Percentiles rank a stretch among this genome's conserved stretches.
phyloP scores from a whole-genome alignment of 1,140 invertebrate species.

The Bombus waltoni region DNA sequence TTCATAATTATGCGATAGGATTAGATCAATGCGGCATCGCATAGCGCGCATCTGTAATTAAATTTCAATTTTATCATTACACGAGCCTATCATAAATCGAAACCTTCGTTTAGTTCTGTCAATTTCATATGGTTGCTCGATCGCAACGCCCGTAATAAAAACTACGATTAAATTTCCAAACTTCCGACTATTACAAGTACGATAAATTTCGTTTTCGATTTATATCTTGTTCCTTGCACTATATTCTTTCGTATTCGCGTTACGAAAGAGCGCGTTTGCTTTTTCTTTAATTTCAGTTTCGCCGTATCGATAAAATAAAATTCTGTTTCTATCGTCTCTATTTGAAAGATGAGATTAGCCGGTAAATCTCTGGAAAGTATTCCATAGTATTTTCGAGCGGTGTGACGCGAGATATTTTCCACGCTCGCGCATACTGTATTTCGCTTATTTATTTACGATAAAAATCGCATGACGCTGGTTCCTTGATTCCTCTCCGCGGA shows the following conservation, averaged over 20 bases:
- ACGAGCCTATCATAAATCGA: neutral
- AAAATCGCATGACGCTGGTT: slow-evolving; percentile 14
- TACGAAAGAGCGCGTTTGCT: neutral
- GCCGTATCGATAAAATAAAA: neutral
- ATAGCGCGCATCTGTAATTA: neutral
- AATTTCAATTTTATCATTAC: neutral
- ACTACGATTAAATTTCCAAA: too few relatives aligned
- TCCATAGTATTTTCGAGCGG: neutral
- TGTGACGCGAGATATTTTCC: neutral
- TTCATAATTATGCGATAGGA: neutral
- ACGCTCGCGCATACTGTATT: neutral
- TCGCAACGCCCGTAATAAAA: too few relatives aligned
- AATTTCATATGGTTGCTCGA: too few relatives aligned
- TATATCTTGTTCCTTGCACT: too few relatives aligned
- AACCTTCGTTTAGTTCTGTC: too few relatives aligned
- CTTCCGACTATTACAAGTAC: too few relatives aligned
- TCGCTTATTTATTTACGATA: slow-evolving; percentile 22
- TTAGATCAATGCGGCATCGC: neutral
- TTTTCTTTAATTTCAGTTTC: neutral
- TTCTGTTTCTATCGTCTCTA: neutral
- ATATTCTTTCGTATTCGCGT: neutral
- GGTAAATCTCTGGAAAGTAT: neutral
- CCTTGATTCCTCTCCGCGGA: neutral
- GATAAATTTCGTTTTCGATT: too few relatives aligned
- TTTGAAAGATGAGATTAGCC: neutral